phyloP scores from a whole-genome alignment of 2,797 vertebrate genomes.

The Pygocentrus nattereri region DNA sequence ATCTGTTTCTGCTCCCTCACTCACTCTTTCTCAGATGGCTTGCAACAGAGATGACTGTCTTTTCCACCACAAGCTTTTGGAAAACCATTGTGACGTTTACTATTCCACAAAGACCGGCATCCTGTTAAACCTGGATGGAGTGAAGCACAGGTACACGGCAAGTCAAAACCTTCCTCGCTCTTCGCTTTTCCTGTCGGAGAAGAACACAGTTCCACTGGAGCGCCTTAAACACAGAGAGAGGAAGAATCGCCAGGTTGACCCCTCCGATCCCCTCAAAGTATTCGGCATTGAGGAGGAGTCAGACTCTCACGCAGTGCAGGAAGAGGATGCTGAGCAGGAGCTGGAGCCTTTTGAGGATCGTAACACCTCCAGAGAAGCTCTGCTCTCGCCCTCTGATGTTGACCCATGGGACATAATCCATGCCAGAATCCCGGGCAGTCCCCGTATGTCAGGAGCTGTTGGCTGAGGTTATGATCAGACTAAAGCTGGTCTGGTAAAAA shows the following conservation, averaged over 20 bases:
- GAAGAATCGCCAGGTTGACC: slow-evolving; percentile 78
- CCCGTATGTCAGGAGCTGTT: slow-evolving; percentile 68
- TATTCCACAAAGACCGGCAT: slow-evolving; percentile 85
- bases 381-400: slow-evolving; percentile 67
- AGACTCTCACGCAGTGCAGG: slow-evolving; percentile 73
- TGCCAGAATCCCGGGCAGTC: slow-evolving; percentile 66
- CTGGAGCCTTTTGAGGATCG: slow-evolving; percentile 59
- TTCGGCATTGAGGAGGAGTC: slow-evolving; percentile 69
- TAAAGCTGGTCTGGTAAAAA: not conserved
- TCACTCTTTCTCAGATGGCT: slow-evolving; percentile 72
- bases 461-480: slow-evolving; percentile 61
- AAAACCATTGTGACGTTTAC: slow-evolving; percentile 92
- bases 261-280: slow-evolving; percentile 72
- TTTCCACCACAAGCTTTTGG: slow-evolving; percentile 89
- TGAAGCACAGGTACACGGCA: slow-evolving; percentile 79
- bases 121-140: slow-evolving; percentile 88
- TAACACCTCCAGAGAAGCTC: slow-evolving; percentile 76
- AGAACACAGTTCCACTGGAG: slow-evolving; percentile 89
- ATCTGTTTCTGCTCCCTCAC: not conserved
- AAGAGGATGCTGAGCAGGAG: slow-evolving; percentile 54
- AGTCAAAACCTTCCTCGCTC: slow-evolving; percentile 87
- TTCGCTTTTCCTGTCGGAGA: slow-evolving; percentile 90
- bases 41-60: slow-evolving; percentile 86
- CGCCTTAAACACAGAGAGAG: slow-evolving; percentile 86
- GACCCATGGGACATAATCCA: slow-evolving; percentile 78